Percentiles rank a stretch among this genome's conserved stretches.
Evolutionary conservation across 2,797 vertebrate species (phyloP).

Genomic region (Pangasius sanitwongsei): DNA sequence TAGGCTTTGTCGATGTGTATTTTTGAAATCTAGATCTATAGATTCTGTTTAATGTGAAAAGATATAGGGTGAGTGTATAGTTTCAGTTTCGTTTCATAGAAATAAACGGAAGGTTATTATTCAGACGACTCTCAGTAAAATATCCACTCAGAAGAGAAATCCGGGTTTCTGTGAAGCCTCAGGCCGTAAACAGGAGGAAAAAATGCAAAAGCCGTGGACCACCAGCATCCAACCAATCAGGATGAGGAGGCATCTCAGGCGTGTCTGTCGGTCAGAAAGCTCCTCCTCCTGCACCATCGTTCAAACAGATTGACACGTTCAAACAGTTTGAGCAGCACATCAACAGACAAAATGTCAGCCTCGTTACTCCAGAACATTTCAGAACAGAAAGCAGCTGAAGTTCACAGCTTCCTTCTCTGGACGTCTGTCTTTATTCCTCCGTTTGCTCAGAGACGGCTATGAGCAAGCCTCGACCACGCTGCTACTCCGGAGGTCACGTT

Average conservation of each 20-base stretch:
- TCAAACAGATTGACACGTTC: neutral
- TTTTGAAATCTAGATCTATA: neutral
- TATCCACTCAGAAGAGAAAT: neutral
- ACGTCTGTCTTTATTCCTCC: neutral
- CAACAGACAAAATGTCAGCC: neutral
- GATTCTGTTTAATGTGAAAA: neutral
- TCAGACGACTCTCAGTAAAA: neutral
- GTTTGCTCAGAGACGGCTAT: conserved; percentile 54
- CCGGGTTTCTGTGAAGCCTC: neutral
- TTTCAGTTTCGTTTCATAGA: neutral
- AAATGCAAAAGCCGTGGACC: neutral
- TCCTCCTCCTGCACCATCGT: neutral
- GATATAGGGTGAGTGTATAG: neutral
- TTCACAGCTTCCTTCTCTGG: neutral
- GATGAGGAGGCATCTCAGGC: neutral
- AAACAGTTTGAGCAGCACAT: too few relatives aligned
- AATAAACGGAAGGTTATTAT: neutral
- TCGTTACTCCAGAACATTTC: neutral
- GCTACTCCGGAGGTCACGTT: conserved; percentile 68
- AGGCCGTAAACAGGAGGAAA: neutral
- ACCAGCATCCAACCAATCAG: neutral
- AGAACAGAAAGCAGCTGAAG: neutral
- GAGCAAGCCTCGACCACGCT: conserved; percentile 49
- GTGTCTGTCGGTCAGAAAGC: neutral
- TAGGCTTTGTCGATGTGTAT: neutral